phyloP scores from a whole-genome alignment of 2,113 vertebrate genomes.

The Nothobranchius kuhntae region DNA sequence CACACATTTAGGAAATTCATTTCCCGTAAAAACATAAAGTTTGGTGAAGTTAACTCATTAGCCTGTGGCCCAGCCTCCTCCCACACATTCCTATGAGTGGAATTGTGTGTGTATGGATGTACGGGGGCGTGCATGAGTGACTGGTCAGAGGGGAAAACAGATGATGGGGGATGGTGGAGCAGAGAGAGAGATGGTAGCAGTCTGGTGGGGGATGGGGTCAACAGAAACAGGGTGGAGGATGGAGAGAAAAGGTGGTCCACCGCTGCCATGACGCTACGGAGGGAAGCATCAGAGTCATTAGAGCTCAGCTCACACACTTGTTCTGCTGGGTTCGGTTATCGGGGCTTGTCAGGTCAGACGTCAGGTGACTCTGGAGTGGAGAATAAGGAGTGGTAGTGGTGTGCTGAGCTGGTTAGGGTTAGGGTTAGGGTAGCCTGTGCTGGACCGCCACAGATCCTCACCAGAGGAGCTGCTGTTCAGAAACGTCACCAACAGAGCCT shows the following conservation, averaged over 20 bases:
- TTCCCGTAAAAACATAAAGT: neutral
- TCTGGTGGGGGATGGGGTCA: constrained; percentile 54
- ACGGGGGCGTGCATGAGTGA: constrained; percentile 15
- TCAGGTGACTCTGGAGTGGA: constrained; percentile 27
- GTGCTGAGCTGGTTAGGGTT: constrained; percentile 27
- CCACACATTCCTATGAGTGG: constrained; percentile 25
- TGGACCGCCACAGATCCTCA: neutral
- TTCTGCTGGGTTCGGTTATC: constrained; percentile 9
- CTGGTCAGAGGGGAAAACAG: constrained; percentile 53
- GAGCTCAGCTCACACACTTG: neutral
- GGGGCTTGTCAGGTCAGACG: constrained; percentile 21
- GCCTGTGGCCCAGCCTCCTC: constrained; percentile 2
- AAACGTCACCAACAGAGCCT: too few species aligned
- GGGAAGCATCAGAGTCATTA: constrained; percentile 16
- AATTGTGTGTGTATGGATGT: constrained; percentile 42
- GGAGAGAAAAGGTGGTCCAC: constrained; percentile 24
- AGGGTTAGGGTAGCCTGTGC: constrained; percentile 1
- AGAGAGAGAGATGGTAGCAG: constrained; percentile 24
- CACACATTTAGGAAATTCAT: neutral
- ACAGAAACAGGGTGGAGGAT: constrained; percentile 21
- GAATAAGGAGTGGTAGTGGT: constrained; percentile 45
- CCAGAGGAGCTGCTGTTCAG: too few species aligned
- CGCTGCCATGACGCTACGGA: neutral
- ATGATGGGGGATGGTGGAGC: constrained; percentile 57
- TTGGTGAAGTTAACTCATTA: neutral